Percentiles rank a stretch among this genome's conserved stretches.
Conservation (phyloP, 1,140 invertebrate genomes). For the Lysiphlebus fabarum region DNA sequence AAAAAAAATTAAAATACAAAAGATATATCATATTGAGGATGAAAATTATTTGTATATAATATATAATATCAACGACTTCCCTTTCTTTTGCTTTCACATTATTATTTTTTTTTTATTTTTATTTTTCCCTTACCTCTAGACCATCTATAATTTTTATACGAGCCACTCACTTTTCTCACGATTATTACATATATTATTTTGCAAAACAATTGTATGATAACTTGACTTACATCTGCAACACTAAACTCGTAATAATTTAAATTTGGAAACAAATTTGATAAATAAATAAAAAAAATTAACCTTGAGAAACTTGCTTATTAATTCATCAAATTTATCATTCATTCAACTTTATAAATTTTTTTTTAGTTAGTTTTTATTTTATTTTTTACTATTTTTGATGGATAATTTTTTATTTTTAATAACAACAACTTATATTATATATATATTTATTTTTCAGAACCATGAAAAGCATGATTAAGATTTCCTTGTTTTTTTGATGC, state of each 20-base stretch:
- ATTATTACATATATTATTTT: slow-evolving; percentile 20
- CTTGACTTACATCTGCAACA: not conserved
- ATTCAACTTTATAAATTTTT: too few relatives aligned
- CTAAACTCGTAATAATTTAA: not conserved
- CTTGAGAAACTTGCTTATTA: too few relatives aligned
- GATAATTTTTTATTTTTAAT: too few relatives aligned
- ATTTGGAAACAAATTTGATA: not conserved
- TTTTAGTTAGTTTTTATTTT: too few relatives aligned
- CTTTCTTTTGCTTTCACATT: slow-evolving; percentile 16
- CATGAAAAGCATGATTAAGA: slow-evolving; percentile 46
- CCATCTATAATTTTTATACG: too few relatives aligned
- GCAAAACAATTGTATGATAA: slow-evolving; percentile 15
- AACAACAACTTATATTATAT: too few relatives aligned
- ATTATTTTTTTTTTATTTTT: slow-evolving; percentile 1
- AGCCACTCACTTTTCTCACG: slow-evolving; percentile 11
- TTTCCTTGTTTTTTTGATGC: slow-evolving; percentile 39
- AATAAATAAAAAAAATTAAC: too few relatives aligned
- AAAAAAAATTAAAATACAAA: slow-evolving; percentile 3
- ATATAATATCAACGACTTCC: too few relatives aligned
- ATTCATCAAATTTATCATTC: too few relatives aligned
- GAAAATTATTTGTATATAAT: slow-evolving; percentile 7
- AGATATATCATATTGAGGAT: not conserved
- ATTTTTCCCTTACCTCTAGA: not conserved
- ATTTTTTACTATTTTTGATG: too few relatives aligned
- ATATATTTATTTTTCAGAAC: slow-evolving; percentile 29